Percentiles rank a stretch among this genome's conserved stretches.
phyloP scores from a whole-genome alignment of 2,113 vertebrate species.

The Orcinus orca region DNA sequence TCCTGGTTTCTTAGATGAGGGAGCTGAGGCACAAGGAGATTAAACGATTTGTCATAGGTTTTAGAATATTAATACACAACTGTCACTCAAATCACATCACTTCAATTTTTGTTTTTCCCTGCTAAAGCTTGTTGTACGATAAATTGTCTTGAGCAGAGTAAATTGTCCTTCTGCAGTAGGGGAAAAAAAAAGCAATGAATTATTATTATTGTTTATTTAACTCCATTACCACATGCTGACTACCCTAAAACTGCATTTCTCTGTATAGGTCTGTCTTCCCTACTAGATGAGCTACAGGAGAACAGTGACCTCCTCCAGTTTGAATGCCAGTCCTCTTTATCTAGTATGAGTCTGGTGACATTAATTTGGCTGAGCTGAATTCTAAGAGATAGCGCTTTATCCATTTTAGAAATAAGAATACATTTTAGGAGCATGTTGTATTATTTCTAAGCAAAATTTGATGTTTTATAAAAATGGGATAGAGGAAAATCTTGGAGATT shows the following conservation, averaged over 20 bases:
- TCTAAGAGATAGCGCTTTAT: not conserved
- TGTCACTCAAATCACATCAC: not conserved
- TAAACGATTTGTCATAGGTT: not conserved
- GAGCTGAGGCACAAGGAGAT: not conserved
- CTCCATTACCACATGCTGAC: not conserved
- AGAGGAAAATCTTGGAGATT: not conserved
- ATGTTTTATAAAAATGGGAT: not conserved
- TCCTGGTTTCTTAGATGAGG: slow-evolving; percentile 27
- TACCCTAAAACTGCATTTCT: not conserved
- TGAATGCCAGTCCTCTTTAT: not conserved
- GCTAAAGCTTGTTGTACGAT: not conserved
- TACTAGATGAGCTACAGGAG: not conserved
- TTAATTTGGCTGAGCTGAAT: not conserved
- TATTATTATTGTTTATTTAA: not conserved
- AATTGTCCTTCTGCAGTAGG: not conserved
- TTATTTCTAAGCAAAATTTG: slow-evolving; percentile 27
- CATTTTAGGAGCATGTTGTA: not conserved
- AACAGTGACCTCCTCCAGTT: not conserved
- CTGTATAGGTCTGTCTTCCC: not conserved
- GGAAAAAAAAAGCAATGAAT: not conserved
- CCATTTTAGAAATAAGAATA: not conserved
- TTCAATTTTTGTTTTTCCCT: not conserved
- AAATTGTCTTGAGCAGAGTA: not conserved
- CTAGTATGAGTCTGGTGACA: not conserved
- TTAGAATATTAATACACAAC: not conserved